Conservation (phyloP, 2,888 invertebrate genomes). For the Sarcophaga carnaria region DNA sequence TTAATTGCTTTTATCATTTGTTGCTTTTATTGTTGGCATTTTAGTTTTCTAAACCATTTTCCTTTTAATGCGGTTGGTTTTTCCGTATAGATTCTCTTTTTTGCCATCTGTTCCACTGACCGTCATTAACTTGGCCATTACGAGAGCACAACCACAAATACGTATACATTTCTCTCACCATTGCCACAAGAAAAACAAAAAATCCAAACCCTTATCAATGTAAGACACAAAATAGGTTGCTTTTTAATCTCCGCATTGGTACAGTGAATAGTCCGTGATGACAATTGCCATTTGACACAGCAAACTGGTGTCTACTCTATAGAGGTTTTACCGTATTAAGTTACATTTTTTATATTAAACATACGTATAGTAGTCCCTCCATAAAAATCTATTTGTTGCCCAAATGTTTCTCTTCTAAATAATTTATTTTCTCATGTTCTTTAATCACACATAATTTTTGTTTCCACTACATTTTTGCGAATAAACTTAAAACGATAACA, state of each 20-base stretch:
- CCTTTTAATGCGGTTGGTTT: conserved; percentile 51
- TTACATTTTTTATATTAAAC: not conserved
- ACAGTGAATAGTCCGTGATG: too few species aligned
- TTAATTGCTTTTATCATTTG: conserved; percentile 66
- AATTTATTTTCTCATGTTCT: not conserved
- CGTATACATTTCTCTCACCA: conserved; percentile 5
- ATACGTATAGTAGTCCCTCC: not conserved
- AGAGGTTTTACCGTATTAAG: too few species aligned
- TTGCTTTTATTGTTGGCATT: conserved; percentile 26
- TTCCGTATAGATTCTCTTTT: conserved; percentile 38
- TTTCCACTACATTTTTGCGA: not conserved
- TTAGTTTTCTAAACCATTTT: conserved; percentile 51
- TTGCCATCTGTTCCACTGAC: conserved; percentile 58
- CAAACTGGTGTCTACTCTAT: too few species aligned
- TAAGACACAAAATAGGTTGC: not conserved
- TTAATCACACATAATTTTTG: not conserved
- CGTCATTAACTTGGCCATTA: conserved; percentile 62
- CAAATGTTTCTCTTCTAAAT: not conserved
- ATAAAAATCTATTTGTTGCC: not conserved
- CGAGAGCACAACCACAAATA: conserved; percentile 39
- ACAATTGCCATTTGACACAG: too few species aligned
- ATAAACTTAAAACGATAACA: not conserved
- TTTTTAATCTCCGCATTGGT: not conserved
- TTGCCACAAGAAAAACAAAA: conserved; percentile 13
- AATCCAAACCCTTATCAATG: conserved; percentile 40